phyloP scores from a whole-genome alignment of 2,797 vertebrate genomes.

The Sebastes glaucus region DNA sequence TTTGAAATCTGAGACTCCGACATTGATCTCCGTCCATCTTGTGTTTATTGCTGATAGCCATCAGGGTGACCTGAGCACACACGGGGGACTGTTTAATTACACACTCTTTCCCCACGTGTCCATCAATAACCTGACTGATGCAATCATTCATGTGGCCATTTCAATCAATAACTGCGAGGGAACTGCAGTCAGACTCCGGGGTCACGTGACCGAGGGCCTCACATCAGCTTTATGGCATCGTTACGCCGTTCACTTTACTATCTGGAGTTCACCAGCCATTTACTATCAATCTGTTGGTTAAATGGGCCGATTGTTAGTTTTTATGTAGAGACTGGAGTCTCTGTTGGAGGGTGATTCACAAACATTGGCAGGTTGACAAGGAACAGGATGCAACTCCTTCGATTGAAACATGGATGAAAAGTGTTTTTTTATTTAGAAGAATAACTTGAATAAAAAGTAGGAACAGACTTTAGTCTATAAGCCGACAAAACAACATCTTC shows the following conservation, averaged over 20 bases:
- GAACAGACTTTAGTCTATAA: neutral
- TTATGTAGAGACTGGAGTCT: neutral
- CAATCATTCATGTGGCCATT: constrained; percentile 71
- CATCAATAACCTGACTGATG: constrained; percentile 69
- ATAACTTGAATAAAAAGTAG: neutral
- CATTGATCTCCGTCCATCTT: constrained; percentile 63
- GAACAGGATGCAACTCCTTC: neutral
- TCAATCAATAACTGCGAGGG: constrained; percentile 65
- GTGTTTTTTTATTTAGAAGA: neutral
- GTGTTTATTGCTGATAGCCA: constrained; percentile 69
- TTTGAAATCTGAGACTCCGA: constrained; percentile 57
- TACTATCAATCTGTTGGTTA: constrained; percentile 19
- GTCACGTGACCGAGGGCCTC: constrained; percentile 10
- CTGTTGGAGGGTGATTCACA: neutral
- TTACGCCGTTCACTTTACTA: constrained; percentile 37
- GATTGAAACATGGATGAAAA: neutral
- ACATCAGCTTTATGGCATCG: constrained; percentile 30
- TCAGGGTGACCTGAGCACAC: constrained; percentile 65
- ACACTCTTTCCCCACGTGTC: constrained; percentile 52
- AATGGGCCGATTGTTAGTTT: constrained; percentile 14
- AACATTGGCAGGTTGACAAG: neutral
- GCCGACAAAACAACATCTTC: neutral
- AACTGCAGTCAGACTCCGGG: constrained; percentile 26
- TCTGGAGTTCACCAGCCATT: constrained; percentile 31
- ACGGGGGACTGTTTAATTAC: constrained; percentile 77